Conservation (phyloP, 2,113 vertebrate genomes). For the Glaucomys volans region DNA sequence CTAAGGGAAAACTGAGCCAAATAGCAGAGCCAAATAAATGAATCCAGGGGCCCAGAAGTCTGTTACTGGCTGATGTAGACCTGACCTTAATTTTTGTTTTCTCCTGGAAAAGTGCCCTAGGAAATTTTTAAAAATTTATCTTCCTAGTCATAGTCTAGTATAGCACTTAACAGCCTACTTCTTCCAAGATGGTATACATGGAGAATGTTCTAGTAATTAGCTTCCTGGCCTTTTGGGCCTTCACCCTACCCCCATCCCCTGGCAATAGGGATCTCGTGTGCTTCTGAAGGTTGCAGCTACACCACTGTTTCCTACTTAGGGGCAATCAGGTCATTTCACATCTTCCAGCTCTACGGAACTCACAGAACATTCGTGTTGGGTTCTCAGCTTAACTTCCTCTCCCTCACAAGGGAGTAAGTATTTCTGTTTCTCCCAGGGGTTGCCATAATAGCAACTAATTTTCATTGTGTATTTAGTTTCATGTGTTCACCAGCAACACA, state of each 20-base stretch:
- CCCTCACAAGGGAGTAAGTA: constrained; percentile 39
- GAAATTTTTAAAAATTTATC: constrained; percentile 57
- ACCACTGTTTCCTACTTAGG: background rate
- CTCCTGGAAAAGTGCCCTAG: constrained; percentile 74
- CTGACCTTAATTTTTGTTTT: constrained; percentile 81
- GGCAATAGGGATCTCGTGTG: background rate
- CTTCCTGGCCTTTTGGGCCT: background rate
- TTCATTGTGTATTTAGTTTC: constrained; percentile 66
- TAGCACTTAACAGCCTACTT: constrained; percentile 9
- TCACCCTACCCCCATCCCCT: background rate
- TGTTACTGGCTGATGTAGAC: constrained; percentile 74
- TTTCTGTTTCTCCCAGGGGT: constrained; percentile 61
- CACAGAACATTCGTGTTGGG: background rate
- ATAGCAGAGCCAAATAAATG: constrained; percentile 75
- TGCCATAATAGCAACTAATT: constrained; percentile 57
- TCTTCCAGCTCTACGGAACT: background rate
- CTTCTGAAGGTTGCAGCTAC: background rate
- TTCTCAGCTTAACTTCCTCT: constrained; percentile 41
- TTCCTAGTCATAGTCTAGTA: constrained; percentile 37
- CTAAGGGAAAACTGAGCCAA: constrained; percentile 81
- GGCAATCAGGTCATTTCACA: background rate
- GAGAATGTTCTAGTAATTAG: constrained; percentile 34
- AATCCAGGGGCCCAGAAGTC: constrained; percentile 74
- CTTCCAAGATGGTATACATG: background rate
- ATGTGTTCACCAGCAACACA: too few species aligned